Base-by-base conservation (phyloP, 2,113 vertebrate species). In the Corythornis madagascariensis region DNA sequence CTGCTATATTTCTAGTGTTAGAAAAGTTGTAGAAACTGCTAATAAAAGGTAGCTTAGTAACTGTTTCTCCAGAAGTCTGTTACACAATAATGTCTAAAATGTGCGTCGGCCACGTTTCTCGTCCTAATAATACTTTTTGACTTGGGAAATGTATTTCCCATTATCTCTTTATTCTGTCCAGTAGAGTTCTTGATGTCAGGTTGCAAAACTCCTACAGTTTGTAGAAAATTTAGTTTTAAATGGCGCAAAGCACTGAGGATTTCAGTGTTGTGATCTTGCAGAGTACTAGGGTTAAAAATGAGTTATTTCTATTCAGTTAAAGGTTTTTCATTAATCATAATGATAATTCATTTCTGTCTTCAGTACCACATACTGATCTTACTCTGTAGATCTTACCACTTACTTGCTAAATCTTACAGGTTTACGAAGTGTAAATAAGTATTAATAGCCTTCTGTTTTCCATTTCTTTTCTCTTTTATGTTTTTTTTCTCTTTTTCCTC, bases 21-120 rank as follows among this genome's bases (percentile, higher is more conserved):
- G 89, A 85, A 33, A 82, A 90, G 76, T 79, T 87, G 63, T 88
- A 96, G 93, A 80, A 92, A 78, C 48, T 83, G 69, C 87, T 94
- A 93, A 94, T 95, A 95, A 95, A 92, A 89, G 25, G 83, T 94
- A 96, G 93, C 65, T 86, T 93, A 93, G 90, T 89, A 75, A 91
- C 91, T 92, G 72, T 95, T 93, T 91, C 79, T 94, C 25, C 79
- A 78, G 64, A 76, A 88, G 29, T 67, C 71, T 91, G 67, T 60
- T 94, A 57, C 53, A 93, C 60, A 89, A 56, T 91, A 85, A 73
- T 69, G 82, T 84, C 73, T 97, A 66, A 74, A 86, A 56, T 93
- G 65, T 78, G 83, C 64, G 17, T 95, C 91, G 48, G 38, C 78
- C 83, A 78, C 61, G 55, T 92, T 92, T 93, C 57, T 80, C 70